A percentile compares a stretch with the other conserved stretches of the same genome.
Evolutionary conservation across 2,113 vertebrate species (phyloP).

Genomic region (Rousettus leschenaultii): DNA sequence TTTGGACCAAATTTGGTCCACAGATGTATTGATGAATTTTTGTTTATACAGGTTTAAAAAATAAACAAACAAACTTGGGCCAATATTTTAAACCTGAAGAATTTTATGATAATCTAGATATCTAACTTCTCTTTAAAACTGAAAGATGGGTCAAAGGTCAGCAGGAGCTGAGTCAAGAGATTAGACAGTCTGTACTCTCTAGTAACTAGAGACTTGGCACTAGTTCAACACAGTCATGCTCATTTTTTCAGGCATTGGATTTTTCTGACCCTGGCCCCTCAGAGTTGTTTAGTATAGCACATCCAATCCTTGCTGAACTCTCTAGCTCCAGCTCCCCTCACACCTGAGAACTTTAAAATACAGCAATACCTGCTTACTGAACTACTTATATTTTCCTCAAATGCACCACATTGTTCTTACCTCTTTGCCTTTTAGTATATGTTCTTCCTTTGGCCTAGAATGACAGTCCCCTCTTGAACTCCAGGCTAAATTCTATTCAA

Average conservation of each 20-base stretch:
- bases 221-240: neutral
- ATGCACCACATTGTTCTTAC: neutral
- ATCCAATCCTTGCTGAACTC: neutral
- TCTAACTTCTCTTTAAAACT: constrained; percentile 19
- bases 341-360: neutral
- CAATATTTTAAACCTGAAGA: neutral
- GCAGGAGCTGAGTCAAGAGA: neutral
- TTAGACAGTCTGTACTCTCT: neutral
- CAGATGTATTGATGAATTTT: neutral
- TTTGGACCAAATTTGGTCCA: neutral
- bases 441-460: neutral
- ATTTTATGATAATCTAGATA: neutral
- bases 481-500: neutral
- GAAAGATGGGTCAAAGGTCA: neutral
- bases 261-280: neutral
- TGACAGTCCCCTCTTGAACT: neutral
- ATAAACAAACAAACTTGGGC: neutral
- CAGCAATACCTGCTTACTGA: neutral
- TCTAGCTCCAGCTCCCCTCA: neutral
- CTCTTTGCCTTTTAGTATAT: neutral
- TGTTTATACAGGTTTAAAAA: neutral
- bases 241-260: neutral
- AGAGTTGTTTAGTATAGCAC: neutral
- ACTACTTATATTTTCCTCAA: neutral
- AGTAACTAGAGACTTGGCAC: neutral